Base-by-base conservation (phyloP, 2,113 vertebrate species). In the Crotalus viridis region DNA sequence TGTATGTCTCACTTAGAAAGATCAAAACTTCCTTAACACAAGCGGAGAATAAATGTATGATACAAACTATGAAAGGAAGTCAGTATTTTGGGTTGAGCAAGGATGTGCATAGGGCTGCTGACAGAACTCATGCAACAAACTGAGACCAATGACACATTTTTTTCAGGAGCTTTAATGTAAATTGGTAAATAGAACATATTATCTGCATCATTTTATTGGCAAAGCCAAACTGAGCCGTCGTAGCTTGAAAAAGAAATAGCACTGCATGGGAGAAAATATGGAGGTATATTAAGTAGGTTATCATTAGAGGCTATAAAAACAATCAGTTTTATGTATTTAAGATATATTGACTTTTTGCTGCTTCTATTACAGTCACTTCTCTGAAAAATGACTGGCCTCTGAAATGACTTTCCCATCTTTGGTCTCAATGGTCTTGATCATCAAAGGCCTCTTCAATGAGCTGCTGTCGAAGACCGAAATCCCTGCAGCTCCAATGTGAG, bases 391-490 rank as follows among this genome's bases (percentile, higher is more conserved):
- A 43, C 93, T 97, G 61, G 94, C 96, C 94, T 97, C 91, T 0
- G 97, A 97, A 46, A 97, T 90, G 0, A 97, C 88, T 90, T 52
- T 93, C 43, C 97, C 97, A 1, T 64, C 81, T 33, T 95, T 87
- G 85, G 97, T 97, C 57, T 97, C 93, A 51, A 98, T 93, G 12
- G 95, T 96, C 89, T 95, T 96, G 94, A 98, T 96, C 92, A 98
- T 94, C 91, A 98, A 39, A 1, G 94, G 54, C 93, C 96, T 97
- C 93, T 95, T 97, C 89, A 87, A 22, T 12, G 24, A 0, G 33
- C 1, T 89, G 43, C 19, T 85, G 91, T 15, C 48, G 24, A n/a
- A 28, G 33, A 88, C 48, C 10, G 56, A 2, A 0, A 17, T 57
- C 22, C 33, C 5, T 51, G 56, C 0, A 4, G 46, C 1, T 22